A percentile compares a stretch with the other conserved stretches of the same genome.
phyloP scores from a whole-genome alignment of 2,113 vertebrate genomes.

The Morone saxatilis region DNA sequence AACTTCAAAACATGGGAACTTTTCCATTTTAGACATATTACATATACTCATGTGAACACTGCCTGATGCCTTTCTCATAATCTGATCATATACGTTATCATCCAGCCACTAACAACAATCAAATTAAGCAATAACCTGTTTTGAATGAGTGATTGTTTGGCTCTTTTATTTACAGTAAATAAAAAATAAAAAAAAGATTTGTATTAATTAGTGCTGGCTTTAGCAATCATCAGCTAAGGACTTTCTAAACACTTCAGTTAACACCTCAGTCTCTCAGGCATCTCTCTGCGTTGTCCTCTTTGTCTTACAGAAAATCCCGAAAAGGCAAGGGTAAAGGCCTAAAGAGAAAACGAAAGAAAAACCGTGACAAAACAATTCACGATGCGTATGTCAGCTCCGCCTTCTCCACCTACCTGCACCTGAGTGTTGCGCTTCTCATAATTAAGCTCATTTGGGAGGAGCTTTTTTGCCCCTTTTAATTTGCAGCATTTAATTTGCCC shows the following conservation, averaged over 20 bases:
- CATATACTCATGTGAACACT: not conserved
- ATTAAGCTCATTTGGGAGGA: slow-evolving; percentile 86
- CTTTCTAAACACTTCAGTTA: not conserved
- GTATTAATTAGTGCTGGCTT: slow-evolving; percentile 17
- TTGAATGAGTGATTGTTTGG: slow-evolving; percentile 14
- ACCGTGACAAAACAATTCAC: slow-evolving; percentile 90
- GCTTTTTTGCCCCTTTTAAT: slow-evolving; percentile 82
- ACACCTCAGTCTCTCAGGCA: slow-evolving; percentile 72
- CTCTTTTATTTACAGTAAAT: not conserved
- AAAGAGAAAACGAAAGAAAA: slow-evolving; percentile 99
- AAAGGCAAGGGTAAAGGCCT: slow-evolving; percentile 95
- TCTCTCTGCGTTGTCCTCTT: slow-evolving; percentile 80
- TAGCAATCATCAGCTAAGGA: slow-evolving; percentile 7
- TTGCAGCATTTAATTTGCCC: slow-evolving; percentile 47
- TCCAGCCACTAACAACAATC: slow-evolving; percentile 9
- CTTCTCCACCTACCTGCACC: slow-evolving; percentile 84
- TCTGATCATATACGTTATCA: not conserved
- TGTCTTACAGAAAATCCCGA: slow-evolving; percentile 96
- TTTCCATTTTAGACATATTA: not conserved
- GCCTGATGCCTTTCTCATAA: slow-evolving; percentile 14
- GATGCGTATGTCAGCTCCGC: slow-evolving; percentile 95
- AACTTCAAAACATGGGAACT: not conserved
- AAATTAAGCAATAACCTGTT: not conserved
- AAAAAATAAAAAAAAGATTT: not conserved
- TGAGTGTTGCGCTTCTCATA: slow-evolving; percentile 84